phyloP scores from a whole-genome alignment of 1,140 invertebrate genomes.

The Parasteatoda tepidariorum region DNA sequence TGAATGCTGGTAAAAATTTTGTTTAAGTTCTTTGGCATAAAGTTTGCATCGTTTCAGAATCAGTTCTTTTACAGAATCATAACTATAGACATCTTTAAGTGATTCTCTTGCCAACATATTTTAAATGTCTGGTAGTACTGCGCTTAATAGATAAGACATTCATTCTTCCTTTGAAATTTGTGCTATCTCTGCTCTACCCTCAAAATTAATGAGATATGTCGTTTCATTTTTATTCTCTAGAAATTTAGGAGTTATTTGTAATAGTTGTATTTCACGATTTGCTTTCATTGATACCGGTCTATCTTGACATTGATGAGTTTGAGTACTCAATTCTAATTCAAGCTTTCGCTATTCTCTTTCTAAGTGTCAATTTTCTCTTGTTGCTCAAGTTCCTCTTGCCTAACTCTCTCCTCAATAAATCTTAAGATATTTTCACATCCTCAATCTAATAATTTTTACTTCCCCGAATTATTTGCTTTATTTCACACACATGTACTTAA shows the following conservation, averaged over 20 bases:
- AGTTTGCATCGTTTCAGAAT: not conserved
- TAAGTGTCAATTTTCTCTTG: too few relatives aligned
- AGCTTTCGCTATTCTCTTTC: too few relatives aligned
- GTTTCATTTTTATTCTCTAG: not conserved
- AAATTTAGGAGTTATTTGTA: not conserved
- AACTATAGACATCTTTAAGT: not conserved
- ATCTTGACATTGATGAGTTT: too few relatives aligned
- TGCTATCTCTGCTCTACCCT: not conserved
- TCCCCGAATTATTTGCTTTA: too few relatives aligned
- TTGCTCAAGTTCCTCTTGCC: too few relatives aligned
- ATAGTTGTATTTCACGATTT: not conserved
- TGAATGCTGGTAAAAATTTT: not conserved
- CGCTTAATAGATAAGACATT: not conserved
- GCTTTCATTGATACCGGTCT: too few relatives aligned
- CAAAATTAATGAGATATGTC: conserved; percentile 1
- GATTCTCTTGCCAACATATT: not conserved
- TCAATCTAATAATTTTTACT: too few relatives aligned
- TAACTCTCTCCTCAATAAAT: too few relatives aligned
- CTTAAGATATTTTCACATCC: too few relatives aligned
- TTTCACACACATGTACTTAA: too few relatives aligned
- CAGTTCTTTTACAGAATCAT: not conserved
- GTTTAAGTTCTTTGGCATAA: not conserved
- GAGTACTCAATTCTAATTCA: too few relatives aligned
- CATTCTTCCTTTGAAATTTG: not conserved
- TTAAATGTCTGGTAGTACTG: not conserved